phyloP scores from a whole-genome alignment of 2,113 vertebrate genomes.

The Motacilla tschutschensis region DNA sequence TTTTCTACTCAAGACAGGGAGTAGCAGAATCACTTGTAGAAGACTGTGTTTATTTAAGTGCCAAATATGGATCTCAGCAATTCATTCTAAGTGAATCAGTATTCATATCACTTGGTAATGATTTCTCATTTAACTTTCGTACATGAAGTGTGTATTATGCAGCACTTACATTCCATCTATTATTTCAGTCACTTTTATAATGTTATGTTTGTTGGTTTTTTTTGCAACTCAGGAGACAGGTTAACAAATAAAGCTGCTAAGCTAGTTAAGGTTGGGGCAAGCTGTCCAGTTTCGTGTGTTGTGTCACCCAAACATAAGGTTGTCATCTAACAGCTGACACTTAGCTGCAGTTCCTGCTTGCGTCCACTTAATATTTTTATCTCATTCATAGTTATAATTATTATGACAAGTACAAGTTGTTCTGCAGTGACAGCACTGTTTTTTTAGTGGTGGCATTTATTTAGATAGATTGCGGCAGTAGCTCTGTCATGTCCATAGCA shows the following conservation, averaged over 20 bases:
- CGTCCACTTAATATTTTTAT: slow-evolving; percentile 22
- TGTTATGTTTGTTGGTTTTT: background rate
- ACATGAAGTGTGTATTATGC: background rate
- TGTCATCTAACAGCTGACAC: slow-evolving; percentile 42
- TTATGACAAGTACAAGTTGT: slow-evolving; percentile 41
- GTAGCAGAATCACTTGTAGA: background rate
- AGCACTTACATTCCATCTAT: background rate
- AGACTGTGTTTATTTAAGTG: background rate
- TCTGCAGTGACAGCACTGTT: background rate
- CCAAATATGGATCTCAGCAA: background rate
- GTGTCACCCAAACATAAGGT: background rate
- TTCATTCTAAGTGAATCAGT: background rate
- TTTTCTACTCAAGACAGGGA: background rate
- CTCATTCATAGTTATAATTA: slow-evolving; percentile 33
- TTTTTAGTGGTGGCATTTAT: background rate
- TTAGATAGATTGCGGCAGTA: background rate
- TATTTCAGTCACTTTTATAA: background rate
- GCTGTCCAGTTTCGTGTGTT: background rate
- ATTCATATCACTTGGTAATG: background rate
- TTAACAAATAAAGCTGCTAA: slow-evolving; percentile 4
- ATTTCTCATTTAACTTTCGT: background rate
- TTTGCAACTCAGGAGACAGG: background rate
- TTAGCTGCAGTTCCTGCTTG: slow-evolving; percentile 1
- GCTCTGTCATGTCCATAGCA: background rate
- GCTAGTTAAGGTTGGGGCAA: background rate